Evolutionary conservation across 1,140 invertebrate species (phyloP), one percentile per base, ranked within the genome.

Genomic region (Plodia interpunctella): DNA sequence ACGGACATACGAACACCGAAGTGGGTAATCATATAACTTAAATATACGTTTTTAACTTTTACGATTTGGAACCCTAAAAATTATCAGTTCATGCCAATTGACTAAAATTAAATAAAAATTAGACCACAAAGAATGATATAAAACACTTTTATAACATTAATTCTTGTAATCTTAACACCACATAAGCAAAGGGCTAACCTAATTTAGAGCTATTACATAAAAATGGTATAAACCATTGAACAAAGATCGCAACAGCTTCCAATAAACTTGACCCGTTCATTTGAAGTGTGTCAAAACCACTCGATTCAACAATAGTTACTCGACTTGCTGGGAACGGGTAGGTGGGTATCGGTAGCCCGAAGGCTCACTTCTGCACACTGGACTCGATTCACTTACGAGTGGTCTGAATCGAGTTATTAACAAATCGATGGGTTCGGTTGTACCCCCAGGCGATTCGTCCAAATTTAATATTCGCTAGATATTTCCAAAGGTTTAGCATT

Each of bases 261-360:
- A 44, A 32, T 9, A 32, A 32, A 32, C 30, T 32, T 32, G 10
- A 32, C 30, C 30, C 38, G 15, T 17, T 44, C 38, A 17, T 3
- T n/a, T 20, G 11, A 59, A 66, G 51, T 70, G 61, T 62, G 60
- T 65, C 55, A 56, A 63, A 65, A 65, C 13, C 59, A 59, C 66
- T 68, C 62, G 11, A 64, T 62, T 50, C 52, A 30, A 62, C 30
- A 65, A 60, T 51, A 19, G 57, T 18, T 15, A 54, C 44, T 64
- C 25, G 38, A 52, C 55, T 32, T 55, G 4, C 20, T 38, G 25
- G 44, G 61, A 49, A 38, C 17, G n/a, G n/a, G 21, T 51, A 60
- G 58, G 55, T 57, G 59, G 58, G 63, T 67, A 64, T 65, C 64
- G 57, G 54, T 74, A 61, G 63, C 72, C 72, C 51, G 30, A 38